Evolutionary conservation across 2,797 vertebrate genomes (phyloP), one percentile per base, ranked within the genome.

Genomic region (Sylvilagus floridanus): DNA sequence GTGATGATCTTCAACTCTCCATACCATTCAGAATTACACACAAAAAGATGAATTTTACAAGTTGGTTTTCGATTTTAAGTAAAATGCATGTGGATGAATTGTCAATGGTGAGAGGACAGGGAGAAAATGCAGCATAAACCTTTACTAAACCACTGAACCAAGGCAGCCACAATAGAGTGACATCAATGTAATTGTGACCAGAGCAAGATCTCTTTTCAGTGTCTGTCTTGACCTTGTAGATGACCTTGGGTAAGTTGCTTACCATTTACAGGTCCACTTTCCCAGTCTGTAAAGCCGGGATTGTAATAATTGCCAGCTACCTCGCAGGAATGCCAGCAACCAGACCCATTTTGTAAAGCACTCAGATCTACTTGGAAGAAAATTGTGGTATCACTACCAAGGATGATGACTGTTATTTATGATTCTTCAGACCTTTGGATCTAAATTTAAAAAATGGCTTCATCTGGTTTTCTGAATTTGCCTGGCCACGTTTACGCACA

Each of bases 401-500:
- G 21, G 68, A 77, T 32, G 32, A 91, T 77, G 72, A 84, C 81
- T 66, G 57, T 96, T 69, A 90, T 57, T 92, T 84, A 91, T 19
- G 73, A 93, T 50, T 87, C 66, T 90, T 85, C 37, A 73, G 75
- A 79, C 9, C 60, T 90, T 79, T 66, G 82, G 65, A 85, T 92
- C 50, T 84, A 57, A 88, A 86, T 89, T 65, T 77, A 11, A 76
- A 94, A 94, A 91, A 87, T 60, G 47, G 66, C n/a, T 94, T 88
- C 66, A 62, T 83, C 54, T 85, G 68, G 11, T 88, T 95, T 93
- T 94, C 78, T 89, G 57, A 92, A 69, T 78, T 85, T 94, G 77
- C 73, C 35, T 79, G 75, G 26, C 47, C 16, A 79, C 65, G 71
- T 88, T n/a, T 35, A 83, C 12, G 47, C 30, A 66, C 24, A 81